Base-by-base conservation (phyloP, 2,888 invertebrate genomes). In the Cecidostiba fungosa region DNA sequence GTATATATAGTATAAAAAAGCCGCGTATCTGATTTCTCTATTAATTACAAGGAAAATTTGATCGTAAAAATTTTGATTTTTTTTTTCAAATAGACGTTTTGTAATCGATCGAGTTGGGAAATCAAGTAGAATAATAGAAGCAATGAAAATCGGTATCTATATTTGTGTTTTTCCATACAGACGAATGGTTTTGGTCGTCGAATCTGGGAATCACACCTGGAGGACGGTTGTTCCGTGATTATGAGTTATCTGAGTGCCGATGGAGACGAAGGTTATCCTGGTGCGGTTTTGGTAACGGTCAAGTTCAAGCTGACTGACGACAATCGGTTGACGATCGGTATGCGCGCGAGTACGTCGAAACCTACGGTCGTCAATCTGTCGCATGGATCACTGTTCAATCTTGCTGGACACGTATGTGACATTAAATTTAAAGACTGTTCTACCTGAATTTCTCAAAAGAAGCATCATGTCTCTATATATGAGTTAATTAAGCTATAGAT, bases 211-310 rank as follows among this genome's bases (percentile, higher is more conserved):
- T 91, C 94, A 0, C 89, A 91, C 62, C 91, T 94, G 1, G 92
- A 93, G 43, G 94, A 92, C 5, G 92, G 92, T 74, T 92, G 92
- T 50, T 23, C 14, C 16, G 90, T 94, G 5, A 89, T 93, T 0
- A 92, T 95, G 91, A 93, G 91, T 36, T 94, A 95, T 88, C 89
- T 94, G 23, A 95, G 95, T 88, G 90, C 90, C 29, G 94, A 95
- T 87, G 94, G 94, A 3, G 95, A 96, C 88, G 95, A 95, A 90
- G 95, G 95, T 19, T 96, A 95, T 90, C 96, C 96, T 1, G 96
- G 96, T 4, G 93, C 94, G 77, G 91, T 96, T 14, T 91, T 93
- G 36, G 93, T 93, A 4, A 94, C 93, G 26, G 94, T 95, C 3
- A 94, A 93, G 16, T 96, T 94, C 88, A 91, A 92, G 80, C 90